These are phyloP conservation scores for Heterodera schachtii DNA, from an alignment of 1,140 invertebrate species.

Conservation along the genomic window DNA sequence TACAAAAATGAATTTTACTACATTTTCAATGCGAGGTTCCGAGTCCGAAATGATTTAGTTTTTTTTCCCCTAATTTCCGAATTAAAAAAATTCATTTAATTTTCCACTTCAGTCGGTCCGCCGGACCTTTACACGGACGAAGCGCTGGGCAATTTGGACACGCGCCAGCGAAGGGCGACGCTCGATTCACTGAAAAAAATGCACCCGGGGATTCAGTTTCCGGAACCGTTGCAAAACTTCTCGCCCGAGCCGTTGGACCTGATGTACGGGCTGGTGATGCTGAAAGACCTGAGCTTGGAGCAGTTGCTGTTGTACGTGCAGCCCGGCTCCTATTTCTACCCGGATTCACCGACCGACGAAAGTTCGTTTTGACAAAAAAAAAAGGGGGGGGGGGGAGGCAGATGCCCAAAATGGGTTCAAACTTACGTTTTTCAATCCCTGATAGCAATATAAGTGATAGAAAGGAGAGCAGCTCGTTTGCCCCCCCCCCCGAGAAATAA, in stretches of 20 bases:
- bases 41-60: too few relatives aligned
- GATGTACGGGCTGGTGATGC: not conserved
- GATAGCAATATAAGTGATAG: too few relatives aligned
- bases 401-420: too few relatives aligned
- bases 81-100: not conserved
- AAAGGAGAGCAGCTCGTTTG: too few relatives aligned
- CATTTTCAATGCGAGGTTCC: too few relatives aligned
- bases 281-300: not conserved
- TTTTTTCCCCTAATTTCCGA: too few relatives aligned
- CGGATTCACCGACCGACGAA: not conserved
- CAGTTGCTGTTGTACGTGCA: not conserved
- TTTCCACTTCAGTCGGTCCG: not conserved
- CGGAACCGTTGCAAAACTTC: too few relatives aligned
- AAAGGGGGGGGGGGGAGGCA: not conserved
- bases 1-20: too few relatives aligned
- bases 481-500: too few relatives aligned
- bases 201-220: not conserved
- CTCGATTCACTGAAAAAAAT: too few relatives aligned
- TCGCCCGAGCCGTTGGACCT: not conserved
- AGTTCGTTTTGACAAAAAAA: not conserved
- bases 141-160: not conserved
- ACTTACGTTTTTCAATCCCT: too few relatives aligned
- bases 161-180: too few relatives aligned
- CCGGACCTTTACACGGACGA: not conserved
- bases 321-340: not conserved